Conservation (phyloP, 2,888 invertebrate genomes). For the Celastrina argiolus region DNA sequence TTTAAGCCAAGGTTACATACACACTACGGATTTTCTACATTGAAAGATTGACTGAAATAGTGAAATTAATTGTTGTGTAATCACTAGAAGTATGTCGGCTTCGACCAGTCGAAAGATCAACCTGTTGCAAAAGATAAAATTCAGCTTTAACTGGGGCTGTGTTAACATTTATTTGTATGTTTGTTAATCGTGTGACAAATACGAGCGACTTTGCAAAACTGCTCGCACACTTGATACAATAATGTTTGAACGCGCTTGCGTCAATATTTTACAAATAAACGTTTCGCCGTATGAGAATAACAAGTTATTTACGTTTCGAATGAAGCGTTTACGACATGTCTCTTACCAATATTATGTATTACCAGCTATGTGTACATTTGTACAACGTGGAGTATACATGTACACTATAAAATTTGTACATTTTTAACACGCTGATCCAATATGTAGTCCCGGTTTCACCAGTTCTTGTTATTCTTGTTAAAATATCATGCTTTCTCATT, state of each 20-base stretch:
- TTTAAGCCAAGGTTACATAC: too few species aligned
- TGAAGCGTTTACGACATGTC: conserved; percentile 10
- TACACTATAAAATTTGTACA: neutral
- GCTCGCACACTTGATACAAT: conserved; percentile 34
- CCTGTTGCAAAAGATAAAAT: neutral
- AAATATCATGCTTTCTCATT: too few species aligned
- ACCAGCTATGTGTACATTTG: neutral
- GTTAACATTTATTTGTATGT: neutral
- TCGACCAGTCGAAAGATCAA: neutral
- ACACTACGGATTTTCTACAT: too few species aligned
- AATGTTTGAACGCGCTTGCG: conserved; percentile 35
- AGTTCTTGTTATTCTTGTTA: too few species aligned
- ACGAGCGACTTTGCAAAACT: conserved; percentile 10
- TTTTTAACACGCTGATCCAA: neutral
- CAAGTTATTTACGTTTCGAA: conserved; percentile 15
- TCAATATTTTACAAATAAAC: conserved; percentile 19
- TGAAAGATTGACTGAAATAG: too few species aligned
- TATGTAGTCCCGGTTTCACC: too few species aligned
- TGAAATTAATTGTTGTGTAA: too few species aligned
- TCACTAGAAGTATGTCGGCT: neutral
- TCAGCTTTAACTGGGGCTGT: neutral
- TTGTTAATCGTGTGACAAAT: neutral
- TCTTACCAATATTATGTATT: neutral
- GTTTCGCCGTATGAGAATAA: conserved; percentile 13
- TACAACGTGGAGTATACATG: neutral